phyloP scores from a whole-genome alignment of 1,140 invertebrate species.

The Heliothis subflexa region DNA sequence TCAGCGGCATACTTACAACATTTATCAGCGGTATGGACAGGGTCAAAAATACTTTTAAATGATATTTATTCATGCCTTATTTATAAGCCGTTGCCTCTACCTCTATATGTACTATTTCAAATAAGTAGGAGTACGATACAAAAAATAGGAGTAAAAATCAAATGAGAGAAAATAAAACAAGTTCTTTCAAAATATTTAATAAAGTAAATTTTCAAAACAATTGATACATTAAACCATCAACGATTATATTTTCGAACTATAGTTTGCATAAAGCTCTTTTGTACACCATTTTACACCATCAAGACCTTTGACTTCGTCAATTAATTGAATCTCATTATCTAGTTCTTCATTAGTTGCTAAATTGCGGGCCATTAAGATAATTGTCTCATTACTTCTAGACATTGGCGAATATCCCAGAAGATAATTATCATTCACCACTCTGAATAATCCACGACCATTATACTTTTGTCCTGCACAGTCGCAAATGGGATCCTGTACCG shows the following conservation, averaged over 20 bases:
- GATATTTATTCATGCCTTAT: too few relatives aligned
- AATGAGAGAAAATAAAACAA: too few relatives aligned
- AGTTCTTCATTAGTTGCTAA: neutral
- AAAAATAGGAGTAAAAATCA: too few relatives aligned
- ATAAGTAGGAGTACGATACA: too few relatives aligned
- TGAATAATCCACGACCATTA: neutral
- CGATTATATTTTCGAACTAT: neutral
- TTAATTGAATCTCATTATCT: neutral
- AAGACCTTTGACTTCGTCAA: neutral
- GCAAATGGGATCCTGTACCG: neutral
- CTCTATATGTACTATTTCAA: too few relatives aligned
- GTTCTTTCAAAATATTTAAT: neutral
- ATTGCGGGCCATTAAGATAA: neutral
- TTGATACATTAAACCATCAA: too few relatives aligned
- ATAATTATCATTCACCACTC: slow-evolving; percentile 3
- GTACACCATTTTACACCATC: neutral
- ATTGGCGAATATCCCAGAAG: neutral
- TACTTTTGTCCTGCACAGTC: neutral
- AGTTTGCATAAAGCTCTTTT: neutral
- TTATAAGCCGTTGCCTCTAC: too few relatives aligned
- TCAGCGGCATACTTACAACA: too few relatives aligned
- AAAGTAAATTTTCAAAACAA: too few relatives aligned
- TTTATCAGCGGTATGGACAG: too few relatives aligned
- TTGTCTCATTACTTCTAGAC: neutral
- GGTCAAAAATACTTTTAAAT: too few relatives aligned